Conservation (phyloP, 2,113 vertebrate species). For the Circaetus gallicus region DNA sequence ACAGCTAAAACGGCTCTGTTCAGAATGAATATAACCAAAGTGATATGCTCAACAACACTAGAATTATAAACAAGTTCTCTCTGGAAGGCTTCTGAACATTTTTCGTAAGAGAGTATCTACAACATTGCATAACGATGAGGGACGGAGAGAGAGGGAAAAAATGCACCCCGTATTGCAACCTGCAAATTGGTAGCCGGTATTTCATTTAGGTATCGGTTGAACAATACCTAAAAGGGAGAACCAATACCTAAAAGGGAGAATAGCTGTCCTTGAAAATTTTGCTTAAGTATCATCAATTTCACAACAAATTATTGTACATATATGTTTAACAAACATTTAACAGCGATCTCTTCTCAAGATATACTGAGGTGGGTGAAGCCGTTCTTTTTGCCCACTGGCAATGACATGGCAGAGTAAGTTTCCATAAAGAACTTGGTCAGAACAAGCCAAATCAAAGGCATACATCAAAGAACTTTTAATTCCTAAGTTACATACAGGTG, state of each 20-base stretch:
- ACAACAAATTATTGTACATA: not conserved
- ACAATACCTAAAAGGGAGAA: not conserved
- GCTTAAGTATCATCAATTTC: not conserved
- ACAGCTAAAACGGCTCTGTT: not conserved
- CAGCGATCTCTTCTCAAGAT: not conserved
- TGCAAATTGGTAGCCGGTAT: not conserved
- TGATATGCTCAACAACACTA: accelerated
- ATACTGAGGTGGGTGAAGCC: not conserved
- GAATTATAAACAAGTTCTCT: not conserved
- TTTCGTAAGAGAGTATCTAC: not conserved
- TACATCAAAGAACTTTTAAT: not conserved
- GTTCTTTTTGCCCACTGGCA: not conserved
- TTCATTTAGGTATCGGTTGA: not conserved
- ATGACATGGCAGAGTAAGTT: not conserved
- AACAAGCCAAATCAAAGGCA: not conserved
- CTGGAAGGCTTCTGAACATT: not conserved
- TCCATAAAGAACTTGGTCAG: not conserved
- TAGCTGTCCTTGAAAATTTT: not conserved
- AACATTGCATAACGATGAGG: not conserved
- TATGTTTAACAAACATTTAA: not conserved
- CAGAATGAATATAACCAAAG: not conserved
- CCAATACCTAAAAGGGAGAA: not conserved
- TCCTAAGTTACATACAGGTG: not conserved
- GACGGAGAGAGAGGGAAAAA: not conserved
- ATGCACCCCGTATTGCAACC: not conserved